Evolutionary conservation across 2,113 vertebrate species (phyloP), one percentile per base, ranked within the genome.

Genomic region (Chaetodon trifascialis): DNA sequence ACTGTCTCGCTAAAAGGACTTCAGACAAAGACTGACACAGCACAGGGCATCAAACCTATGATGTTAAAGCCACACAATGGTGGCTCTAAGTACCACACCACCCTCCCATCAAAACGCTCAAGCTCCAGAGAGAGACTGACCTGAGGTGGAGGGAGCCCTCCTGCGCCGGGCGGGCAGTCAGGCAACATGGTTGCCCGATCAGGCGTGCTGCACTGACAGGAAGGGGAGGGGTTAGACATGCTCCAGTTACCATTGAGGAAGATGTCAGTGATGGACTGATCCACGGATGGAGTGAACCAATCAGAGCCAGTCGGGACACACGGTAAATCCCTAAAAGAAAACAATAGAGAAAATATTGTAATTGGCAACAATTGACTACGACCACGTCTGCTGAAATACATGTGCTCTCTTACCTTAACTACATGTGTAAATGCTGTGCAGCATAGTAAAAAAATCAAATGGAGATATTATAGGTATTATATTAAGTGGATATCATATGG

Each of bases 221-320:
- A 56, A 0, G 98, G 98, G 0, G 98, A 99, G 36, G 98, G 98
- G 90, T 97, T 96, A 73, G 97, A 90, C 96, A 99, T 97, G 36
- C 93, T 97, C 98, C 98, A 99, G 89, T 98, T 99, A 34, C 98
- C 97, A 1, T 97, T 95, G 58, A 93, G 86, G 86, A 99, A 96
- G 80, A 98, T 95, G 66, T 97, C 96, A 14, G 19, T 25, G 69
- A 99, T 86, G 1, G 95, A 94, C 36, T 96, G 94, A 55, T 97
- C 94, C 5, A 98, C 96, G 0, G 94, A 23, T 11, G 95, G 91
- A 0, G 95, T 97, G 25, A 91, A 92, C 98, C 98, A 99, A n/a
- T 95, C 84, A 19, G 93, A 93, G 2, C 70, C 85, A 19, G 51
- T 65, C 0, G 89, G 21, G 8, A 79, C 84, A 80, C 95, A 95